Base-by-base conservation (phyloP, 2,113 vertebrate genomes). In the Paramormyrops kingsleyae region DNA sequence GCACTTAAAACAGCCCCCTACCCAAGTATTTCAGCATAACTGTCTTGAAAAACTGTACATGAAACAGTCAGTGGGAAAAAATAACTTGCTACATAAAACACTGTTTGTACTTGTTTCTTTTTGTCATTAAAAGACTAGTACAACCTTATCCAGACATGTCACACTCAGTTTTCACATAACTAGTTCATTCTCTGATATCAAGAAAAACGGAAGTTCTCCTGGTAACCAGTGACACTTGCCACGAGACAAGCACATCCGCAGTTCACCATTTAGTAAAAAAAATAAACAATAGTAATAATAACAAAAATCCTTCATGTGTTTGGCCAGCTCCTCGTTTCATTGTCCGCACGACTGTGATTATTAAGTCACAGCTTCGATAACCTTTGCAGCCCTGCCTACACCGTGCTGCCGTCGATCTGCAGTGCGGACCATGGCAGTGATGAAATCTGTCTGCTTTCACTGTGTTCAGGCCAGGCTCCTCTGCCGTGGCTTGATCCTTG, bases 401-500 rank as follows among this genome's bases (percentile, higher is more conserved):
- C 47, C n/a, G 1, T 90, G 53, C 44, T 39, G 21, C 17, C 8
- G 46, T 53, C 13, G 21, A 59, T 27, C 70, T 42, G 84, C 47
- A 80, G 42, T 42, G n/a, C 24, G 56, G 39, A 70, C 27, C 77
- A 9, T 66, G n/a, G 44, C 39, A 24, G 46, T 15, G 12, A 17
- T 52, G 87, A 44, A 52, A 56, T 91, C n/a, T 0, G 2, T 50
- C 42, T 39, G 56, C 59, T 17, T 44, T 8, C 5, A 5, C 47
- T 5, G 0, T 49, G 35, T 92, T 97, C 95, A 99, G 56, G 99
- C 99, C 94, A 99, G 95, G 90, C 96, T 98, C 93, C 98, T 97
- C 91, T 99, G 98, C 93, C 98, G 96, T 88, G 97, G 98, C 94
- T 99, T 99, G 95, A 99, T 99, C 94, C 99, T 96, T 4, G 98